Evolutionary conservation across 2,113 vertebrate genomes (phyloP), one percentile per base, ranked within the genome.

Genomic region (Pteronura brasiliensis): DNA sequence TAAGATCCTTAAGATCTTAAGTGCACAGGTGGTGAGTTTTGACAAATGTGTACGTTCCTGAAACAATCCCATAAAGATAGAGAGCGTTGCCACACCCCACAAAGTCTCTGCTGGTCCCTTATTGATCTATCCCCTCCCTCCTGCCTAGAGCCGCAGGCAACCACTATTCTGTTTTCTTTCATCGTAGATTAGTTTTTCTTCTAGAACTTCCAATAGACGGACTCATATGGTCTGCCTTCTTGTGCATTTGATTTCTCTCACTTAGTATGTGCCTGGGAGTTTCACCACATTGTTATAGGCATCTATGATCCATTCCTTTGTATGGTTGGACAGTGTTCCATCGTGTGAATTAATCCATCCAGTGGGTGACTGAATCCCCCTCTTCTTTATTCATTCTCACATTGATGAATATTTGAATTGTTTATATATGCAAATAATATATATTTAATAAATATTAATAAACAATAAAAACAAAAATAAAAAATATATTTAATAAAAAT

Each of bases 261-360:
- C 18, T 21, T 3, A 1, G 20, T 42, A 1, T 1, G 2, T 1
- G 25, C 69, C 47, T 17, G 42, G 11, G 77, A 47, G 47, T 4
- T 3, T 6, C 31, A 3, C 0, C 55, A 0, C 7, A 0, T 0
- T 13, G 69, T 14, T 2, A 9, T 4, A 3, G 1, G 1, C 0
- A 0, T 4, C 49, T 0, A 4, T 2, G 77, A n/a, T 3, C 21
- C 2, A 2, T 1, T 42, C 27, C 49, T 29, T 27, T 76, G 34
- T 0, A 1, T 3, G 2, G n/a, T 10, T 65, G 17, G 4, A 20
- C 31, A 9, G 23, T 6, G 14, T 65, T 71, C 59, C 18, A 23
- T 5, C 2, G 0, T 27, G 3, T 23, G 15, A 21, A 39, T 29
- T 23, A 17, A 23, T 9, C 23, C 36, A 4, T 6, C 8, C 42